Conservation (phyloP, 2,113 vertebrate species). For the Oncorhynchus kisutch region DNA sequence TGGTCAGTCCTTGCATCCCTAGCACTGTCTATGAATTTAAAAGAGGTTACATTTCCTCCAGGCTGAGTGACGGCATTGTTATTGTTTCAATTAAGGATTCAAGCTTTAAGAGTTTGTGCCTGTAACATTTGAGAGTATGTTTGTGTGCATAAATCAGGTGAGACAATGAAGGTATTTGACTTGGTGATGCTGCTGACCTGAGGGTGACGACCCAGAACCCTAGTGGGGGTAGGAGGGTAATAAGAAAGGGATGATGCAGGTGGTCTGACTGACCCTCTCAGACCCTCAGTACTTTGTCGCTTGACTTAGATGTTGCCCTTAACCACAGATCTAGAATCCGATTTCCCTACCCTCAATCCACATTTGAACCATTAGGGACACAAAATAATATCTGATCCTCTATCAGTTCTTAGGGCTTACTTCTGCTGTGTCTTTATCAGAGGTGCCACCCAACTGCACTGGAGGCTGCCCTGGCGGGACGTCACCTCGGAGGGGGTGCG, state of each 20-base stretch:
- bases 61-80: too few relatives aligned
- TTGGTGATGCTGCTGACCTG: background rate
- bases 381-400: background rate
- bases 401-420: background rate
- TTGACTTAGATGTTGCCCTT: too few relatives aligned
- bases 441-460: conserved; percentile 68
- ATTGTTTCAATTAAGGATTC: background rate
- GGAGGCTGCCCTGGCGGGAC: conserved; percentile 62
- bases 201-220: background rate
- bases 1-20: too few relatives aligned
- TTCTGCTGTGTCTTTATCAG: conserved; percentile 57
- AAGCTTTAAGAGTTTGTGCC: background rate
- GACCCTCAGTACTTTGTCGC: background rate
- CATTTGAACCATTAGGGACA: too few relatives aligned
- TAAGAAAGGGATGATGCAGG: background rate
- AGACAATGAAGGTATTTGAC: background rate
- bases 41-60: too few relatives aligned
- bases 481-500: conserved; percentile 54
- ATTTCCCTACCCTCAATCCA: too few relatives aligned
- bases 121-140: background rate
- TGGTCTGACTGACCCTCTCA: background rate
- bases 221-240: background rate
- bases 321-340: too few relatives aligned
- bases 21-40: too few relatives aligned
- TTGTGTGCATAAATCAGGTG: background rate